These are phyloP conservation scores for Chouioia cunea DNA, from an alignment of 2,888 invertebrate species.

Conservation along the genomic window DNA sequence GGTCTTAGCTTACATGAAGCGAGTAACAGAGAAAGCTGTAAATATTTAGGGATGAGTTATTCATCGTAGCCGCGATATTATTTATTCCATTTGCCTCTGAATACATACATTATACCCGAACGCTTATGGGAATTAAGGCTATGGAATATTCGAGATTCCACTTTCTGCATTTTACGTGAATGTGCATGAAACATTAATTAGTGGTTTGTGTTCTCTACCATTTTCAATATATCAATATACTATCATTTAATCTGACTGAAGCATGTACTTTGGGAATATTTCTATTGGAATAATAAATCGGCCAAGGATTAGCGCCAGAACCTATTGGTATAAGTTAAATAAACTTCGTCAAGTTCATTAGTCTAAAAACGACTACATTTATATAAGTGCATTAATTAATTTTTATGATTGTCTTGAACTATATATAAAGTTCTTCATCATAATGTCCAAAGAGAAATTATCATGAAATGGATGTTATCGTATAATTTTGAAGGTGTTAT, in stretches of 20 bases:
- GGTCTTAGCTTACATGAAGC: neutral
- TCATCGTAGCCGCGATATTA: slow-evolving; percentile 29
- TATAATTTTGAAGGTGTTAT: no score
- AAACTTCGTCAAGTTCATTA: no score
- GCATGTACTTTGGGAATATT: no score
- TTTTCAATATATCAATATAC: neutral
- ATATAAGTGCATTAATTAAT: no score
- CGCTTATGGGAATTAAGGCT: slow-evolving; percentile 25
- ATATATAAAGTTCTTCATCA: no score
- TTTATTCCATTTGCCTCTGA: slow-evolving; percentile 31
- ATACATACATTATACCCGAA: slow-evolving; percentile 1
- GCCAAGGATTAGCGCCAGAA: no score
- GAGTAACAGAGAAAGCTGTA: neutral
- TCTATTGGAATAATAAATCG: no score
- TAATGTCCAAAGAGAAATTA: no score
- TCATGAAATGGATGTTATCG: no score
- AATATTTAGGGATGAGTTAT: slow-evolving; percentile 23
- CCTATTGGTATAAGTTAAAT: no score
- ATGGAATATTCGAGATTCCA: slow-evolving; percentile 5
- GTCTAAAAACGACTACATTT: no score
- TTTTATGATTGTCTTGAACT: no score
- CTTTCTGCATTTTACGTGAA: neutral
- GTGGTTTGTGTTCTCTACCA: neutral
- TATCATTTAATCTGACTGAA: slow-evolving; percentile 1
- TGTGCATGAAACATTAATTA: neutral